Evolutionary conservation across 2,797 vertebrate species (phyloP), one percentile per base, ranked within the genome.

Genomic region (Dendrocincla fuliginosa): DNA sequence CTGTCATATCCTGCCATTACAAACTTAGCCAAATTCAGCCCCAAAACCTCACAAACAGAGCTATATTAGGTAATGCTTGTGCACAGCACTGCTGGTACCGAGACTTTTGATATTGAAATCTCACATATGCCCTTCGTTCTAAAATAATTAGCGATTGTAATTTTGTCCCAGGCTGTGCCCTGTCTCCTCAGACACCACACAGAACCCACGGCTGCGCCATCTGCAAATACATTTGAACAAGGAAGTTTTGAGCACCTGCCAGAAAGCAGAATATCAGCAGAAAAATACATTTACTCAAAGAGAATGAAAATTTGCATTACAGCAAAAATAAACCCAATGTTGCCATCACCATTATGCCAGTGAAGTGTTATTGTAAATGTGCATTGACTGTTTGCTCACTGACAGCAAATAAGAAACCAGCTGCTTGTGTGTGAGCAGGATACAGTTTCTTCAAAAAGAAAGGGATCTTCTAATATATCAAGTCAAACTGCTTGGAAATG

Each of bases 201-300:
- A 93, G 55, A 95, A 94, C 41, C 84, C 83, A 80, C 14, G 73
- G 33, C 71, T 73, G 44, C 41, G 49, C 93, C 94, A 96, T 96
- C 93, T 96, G 92, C 92, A 96, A 84, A 93, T 49, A 80, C 76
- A 92, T 80, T 91, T 63, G 91, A 90, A 89, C 42, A 79, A 95
- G 86, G 70, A 85, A 93, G 56, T 89, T 90, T 81, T 95, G 89
- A 87, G 80, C 89, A 96, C 76, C 85, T 91, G 94, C 95, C 91
- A 96, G 92, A 81, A 95, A 93, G 67, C 68, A 78, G 37, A 91
- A 46, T 79, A 93, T 80, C 71, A 88, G 91, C 86, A 90, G 87
- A 93, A 95, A 96, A 96, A 92, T 87, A 65, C 56, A 68, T 83
- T 74, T 92, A 82, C 42, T 94, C 84, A 44, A 91, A 96, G 63